Evolutionary conservation across 2,113 vertebrate species (phyloP).

Genomic region (Agapornis roseicollis): DNA sequence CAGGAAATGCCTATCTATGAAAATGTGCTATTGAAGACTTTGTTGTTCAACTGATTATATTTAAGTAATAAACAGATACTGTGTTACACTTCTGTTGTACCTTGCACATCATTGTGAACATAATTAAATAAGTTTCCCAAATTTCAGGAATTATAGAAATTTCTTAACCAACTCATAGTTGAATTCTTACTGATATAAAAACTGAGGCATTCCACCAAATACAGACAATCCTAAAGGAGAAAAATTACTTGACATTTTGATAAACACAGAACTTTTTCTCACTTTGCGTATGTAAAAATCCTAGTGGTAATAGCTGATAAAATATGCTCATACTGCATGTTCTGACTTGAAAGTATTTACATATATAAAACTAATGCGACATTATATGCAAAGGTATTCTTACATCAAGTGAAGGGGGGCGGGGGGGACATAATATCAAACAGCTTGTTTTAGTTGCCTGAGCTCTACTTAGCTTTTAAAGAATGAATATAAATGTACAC

Average conservation of each 20-base stretch:
- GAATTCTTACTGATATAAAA: background rate
- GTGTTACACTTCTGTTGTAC: background rate
- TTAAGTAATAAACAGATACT: background rate
- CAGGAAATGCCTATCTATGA: background rate
- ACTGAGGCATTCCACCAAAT: background rate
- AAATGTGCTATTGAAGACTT: background rate
- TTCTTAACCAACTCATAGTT: background rate
- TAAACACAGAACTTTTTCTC: background rate
- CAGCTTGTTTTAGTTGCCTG: conserved; percentile 40
- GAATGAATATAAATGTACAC: conserved; percentile 22
- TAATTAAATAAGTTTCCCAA: background rate
- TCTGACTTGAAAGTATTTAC: conserved; percentile 49
- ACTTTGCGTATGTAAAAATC: background rate
- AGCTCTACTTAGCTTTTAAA: conserved; percentile 17
- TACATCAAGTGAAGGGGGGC: background rate
- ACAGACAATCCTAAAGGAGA: background rate
- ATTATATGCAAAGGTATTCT: conserved; percentile 23
- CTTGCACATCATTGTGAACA: background rate
- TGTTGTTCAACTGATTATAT: background rate
- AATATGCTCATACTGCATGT: background rate
- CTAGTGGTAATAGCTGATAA: conserved; percentile 34
- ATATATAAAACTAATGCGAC: conserved; percentile 23
- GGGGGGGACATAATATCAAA: background rate
- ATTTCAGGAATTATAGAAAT: background rate
- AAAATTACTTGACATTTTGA: background rate